Evolutionary conservation across 2,888 invertebrate species (phyloP).

Genomic region (Mesorhabditis sp.): DNA sequence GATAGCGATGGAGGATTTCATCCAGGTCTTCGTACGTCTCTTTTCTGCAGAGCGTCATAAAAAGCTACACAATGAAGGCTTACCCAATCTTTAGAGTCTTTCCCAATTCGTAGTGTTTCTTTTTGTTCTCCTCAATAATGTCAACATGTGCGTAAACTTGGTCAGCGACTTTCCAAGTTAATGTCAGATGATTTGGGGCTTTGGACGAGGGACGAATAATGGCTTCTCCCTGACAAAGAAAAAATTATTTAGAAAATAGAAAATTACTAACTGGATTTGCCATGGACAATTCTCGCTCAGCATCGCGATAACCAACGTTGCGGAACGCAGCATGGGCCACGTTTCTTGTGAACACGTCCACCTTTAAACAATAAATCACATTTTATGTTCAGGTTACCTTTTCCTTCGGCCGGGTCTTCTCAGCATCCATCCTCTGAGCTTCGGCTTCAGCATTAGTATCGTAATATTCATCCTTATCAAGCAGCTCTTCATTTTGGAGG

Average conservation of each 20-base stretch:
- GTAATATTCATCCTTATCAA: slow-evolving; percentile 72
- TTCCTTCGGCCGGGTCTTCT: slow-evolving; percentile 68
- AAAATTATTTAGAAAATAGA: not conserved
- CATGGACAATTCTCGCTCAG: slow-evolving; percentile 81
- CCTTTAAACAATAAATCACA: too few species aligned
- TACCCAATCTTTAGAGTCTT: slow-evolving; percentile 14
- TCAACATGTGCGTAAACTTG: slow-evolving; percentile 93
- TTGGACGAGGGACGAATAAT: slow-evolving; percentile 94
- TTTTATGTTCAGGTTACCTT: slow-evolving; percentile 63
- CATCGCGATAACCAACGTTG: slow-evolving; percentile 87
- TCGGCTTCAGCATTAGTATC: slow-evolving; percentile 76
- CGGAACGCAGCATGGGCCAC: slow-evolving; percentile 96
- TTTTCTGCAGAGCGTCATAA: slow-evolving; percentile 58
- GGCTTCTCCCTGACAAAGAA: slow-evolving; percentile 73
- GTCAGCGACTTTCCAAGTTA: slow-evolving; percentile 96
- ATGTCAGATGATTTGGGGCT: slow-evolving; percentile 87
- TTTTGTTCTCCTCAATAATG: slow-evolving; percentile 91
- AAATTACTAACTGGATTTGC: slow-evolving; percentile 72
- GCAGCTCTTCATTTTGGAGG: slow-evolving; percentile 10
- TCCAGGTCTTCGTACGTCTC: slow-evolving; percentile 93
- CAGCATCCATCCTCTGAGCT: slow-evolving; percentile 70
- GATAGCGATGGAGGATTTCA: slow-evolving; percentile 93
- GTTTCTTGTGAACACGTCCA: slow-evolving; percentile 58
- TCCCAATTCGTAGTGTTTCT: slow-evolving; percentile 90
- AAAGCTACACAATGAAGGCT: slow-evolving; percentile 5